Evolutionary conservation across 2,888 invertebrate species (phyloP).

Genomic region (Oligia strigilis): DNA sequence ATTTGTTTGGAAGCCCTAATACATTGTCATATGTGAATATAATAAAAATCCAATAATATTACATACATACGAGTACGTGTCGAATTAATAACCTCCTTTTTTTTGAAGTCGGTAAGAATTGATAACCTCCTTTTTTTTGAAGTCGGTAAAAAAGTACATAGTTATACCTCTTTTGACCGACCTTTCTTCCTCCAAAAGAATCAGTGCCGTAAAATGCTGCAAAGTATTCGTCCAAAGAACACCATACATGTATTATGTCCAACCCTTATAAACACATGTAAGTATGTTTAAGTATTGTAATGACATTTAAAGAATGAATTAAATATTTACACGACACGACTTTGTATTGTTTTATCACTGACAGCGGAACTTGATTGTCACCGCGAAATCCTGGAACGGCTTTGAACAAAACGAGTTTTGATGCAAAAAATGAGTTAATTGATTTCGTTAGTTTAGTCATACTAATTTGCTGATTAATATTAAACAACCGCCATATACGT

Average conservation of each 20-base stretch:
- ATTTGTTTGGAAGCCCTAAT: too few species aligned
- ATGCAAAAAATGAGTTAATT: constrained; percentile 83
- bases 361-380: constrained; percentile 70
- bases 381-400: constrained; percentile 77
- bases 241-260: constrained; percentile 53
- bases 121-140: too few species aligned
- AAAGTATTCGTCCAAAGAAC: constrained; percentile 56
- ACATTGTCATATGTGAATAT: too few species aligned
- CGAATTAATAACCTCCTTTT: too few species aligned
- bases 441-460: constrained; percentile 87
- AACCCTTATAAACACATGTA: constrained; percentile 55
- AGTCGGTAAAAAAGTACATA: neutral
- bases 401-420: constrained; percentile 78
- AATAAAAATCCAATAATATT: too few species aligned
- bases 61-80: too few species aligned
- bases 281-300: constrained; percentile 66
- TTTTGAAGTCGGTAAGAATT: too few species aligned
- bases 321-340: constrained; percentile 73
- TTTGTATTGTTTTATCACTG: constrained; percentile 68
- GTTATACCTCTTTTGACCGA: neutral
- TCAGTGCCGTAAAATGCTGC: constrained; percentile 53
- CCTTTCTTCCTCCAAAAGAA: constrained; percentile 35
- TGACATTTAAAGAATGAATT: constrained; percentile 74
- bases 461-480: constrained; percentile 88
- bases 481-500: constrained; percentile 82